phyloP scores from a whole-genome alignment of 2,888 invertebrate genomes.

The Drosophila antonietae region DNA sequence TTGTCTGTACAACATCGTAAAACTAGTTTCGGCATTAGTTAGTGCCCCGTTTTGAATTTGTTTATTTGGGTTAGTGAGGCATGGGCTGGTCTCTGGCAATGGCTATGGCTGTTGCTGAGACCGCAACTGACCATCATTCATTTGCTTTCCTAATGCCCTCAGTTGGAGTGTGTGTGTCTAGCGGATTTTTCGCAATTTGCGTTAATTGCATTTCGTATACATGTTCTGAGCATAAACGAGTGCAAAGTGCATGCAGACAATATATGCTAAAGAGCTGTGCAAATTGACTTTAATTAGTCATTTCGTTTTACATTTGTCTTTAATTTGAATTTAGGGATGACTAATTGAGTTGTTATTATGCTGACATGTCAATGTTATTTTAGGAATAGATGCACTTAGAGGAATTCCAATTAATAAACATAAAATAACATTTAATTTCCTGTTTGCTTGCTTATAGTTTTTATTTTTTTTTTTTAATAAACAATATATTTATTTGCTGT shows the following conservation, averaged over 20 bases:
- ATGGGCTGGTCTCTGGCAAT: conserved; percentile 22
- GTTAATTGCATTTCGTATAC: conserved; percentile 57
- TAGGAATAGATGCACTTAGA: not conserved
- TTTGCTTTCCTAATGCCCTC: conserved; percentile 17
- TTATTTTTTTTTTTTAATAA: too few species aligned
- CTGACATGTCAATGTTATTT: not conserved
- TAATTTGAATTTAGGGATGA: conserved; percentile 19
- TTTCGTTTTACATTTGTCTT: conserved; percentile 21
- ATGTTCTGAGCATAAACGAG: conserved; percentile 42
- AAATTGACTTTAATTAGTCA: conserved; percentile 72
- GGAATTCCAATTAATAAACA: too few species aligned
- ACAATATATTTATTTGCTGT: too few species aligned
- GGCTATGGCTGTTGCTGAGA: not conserved
- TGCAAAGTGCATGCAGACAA: conserved; percentile 64
- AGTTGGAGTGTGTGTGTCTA: conserved; percentile 27
- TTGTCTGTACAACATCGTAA: conserved; percentile 61
- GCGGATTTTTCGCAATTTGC: conserved; percentile 47
- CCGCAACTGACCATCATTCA: conserved; percentile 35
- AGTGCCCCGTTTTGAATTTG: conserved; percentile 36
- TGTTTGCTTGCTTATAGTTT: too few species aligned
- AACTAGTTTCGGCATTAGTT: conserved; percentile 71
- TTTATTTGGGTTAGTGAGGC: conserved; percentile 73
- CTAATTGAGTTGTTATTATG: conserved; percentile 20
- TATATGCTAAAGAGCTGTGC: conserved; percentile 44
- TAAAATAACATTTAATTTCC: too few species aligned